These are phyloP conservation scores for Melanotaenia trifasciata DNA, from an alignment of 2,797 vertebrate genomes.

Conservation along the genomic window DNA sequence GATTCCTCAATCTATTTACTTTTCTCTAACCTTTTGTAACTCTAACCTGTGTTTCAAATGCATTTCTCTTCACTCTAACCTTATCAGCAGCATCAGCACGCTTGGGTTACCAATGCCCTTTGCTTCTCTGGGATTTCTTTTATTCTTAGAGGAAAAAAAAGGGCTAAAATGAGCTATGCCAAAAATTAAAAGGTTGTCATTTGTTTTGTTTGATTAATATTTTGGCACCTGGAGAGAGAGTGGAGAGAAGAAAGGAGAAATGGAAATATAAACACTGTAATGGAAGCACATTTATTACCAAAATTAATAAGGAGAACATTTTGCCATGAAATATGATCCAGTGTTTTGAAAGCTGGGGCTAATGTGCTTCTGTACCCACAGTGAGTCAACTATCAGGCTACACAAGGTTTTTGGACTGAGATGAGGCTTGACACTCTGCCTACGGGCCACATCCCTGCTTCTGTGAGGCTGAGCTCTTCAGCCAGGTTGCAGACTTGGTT, in stretches of 20 bases:
- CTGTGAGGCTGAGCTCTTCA: conserved; percentile 55
- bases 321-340: conserved; percentile 62
- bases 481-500: conserved; percentile 55
- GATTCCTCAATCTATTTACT: conserved; percentile 13
- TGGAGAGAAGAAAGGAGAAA: conserved; percentile 7
- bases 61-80: conserved; percentile 6
- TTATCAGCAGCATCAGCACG: conserved; percentile 55
- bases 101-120: conserved; percentile 33
- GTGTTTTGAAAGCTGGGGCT: conserved; percentile 76
- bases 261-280: conserved; percentile 16
- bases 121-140: conserved; percentile 45
- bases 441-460: conserved; percentile 52
- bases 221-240: conserved; percentile 40
- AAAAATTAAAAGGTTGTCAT: conserved; percentile 55
- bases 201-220: conserved; percentile 47
- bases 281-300: conserved; percentile 60
- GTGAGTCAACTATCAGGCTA: conserved; percentile 59
- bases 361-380: conserved; percentile 59
- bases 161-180: conserved; percentile 28
- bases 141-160: conserved; percentile 45
- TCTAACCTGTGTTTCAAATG: conserved; percentile 18
- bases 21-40: conserved; percentile 26
- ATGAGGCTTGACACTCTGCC: conserved; percentile 54
- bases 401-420: conserved; percentile 48
- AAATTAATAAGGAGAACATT: conserved; percentile 76